Evolutionary conservation across 2,113 vertebrate genomes (phyloP), one percentile per base, ranked within the genome.

Genomic region (Illadopsis cleaveri): DNA sequence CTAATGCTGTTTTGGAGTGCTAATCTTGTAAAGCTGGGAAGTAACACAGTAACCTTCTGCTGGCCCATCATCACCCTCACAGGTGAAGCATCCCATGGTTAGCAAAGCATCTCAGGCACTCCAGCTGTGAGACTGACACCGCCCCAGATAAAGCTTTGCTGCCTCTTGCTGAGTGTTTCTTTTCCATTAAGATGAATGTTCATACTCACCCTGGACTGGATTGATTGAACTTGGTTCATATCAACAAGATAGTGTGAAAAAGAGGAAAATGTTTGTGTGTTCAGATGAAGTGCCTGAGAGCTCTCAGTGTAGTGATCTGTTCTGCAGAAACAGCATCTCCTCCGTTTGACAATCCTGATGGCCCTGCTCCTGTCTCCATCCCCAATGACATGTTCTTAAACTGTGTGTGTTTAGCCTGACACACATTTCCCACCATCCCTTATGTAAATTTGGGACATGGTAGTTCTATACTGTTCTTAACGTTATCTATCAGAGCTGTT

Each of bases 321-420:
- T 64, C 61, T 71, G 48, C 68, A 72, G 68, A 51, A 65, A 56
- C 73, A 75, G 8, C 24, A 13, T 62, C 33, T 92, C 30, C 20
- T 73, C 8, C 10, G 2, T 58, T 24, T 64, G 51, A 31, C 70
- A 35, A 0, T 58, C 57, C 22, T 56, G 57, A 51, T 68, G 79
- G 38, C 24, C 21, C 38, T 47, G 56, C 51, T 92, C 62, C 60
- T 62, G 19, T 68, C 16, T 79, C 28, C 24, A 25, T 86, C 22
- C 28, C 9, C 37, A 76, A 0, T 27, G 18, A 15, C 5, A 0
- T n/a, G 25, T 27, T 65, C 47, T 61, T 83, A 56, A 89, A 27
- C 35, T 47, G 11, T 1, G 0, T 56, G 11, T 44, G 2, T 3
- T 85, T 54, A 44, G 10, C 31, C 11, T 35, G 70, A 28, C 33